These are phyloP conservation scores for Luperina testacea DNA, from an alignment of 2,888 invertebrate genomes.

Conservation along the genomic window DNA sequence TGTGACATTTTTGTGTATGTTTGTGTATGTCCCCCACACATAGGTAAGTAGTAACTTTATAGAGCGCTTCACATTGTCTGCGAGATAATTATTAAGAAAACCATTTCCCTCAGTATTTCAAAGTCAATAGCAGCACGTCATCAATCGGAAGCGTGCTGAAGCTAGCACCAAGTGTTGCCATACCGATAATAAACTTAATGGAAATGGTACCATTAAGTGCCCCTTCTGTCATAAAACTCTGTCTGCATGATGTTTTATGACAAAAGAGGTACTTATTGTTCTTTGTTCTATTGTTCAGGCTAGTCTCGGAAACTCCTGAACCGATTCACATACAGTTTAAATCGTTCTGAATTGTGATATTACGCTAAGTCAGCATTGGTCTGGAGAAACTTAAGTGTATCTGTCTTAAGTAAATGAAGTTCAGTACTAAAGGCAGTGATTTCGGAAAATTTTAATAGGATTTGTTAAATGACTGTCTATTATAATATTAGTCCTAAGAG, in stretches of 20 bases:
- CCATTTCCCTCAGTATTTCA: conserved; percentile 47
- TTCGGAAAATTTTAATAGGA: neutral
- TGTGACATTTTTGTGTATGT: neutral
- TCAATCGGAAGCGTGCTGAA: conserved; percentile 34
- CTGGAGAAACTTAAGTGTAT: conserved; percentile 11
- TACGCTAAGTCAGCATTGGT: conserved; percentile 24
- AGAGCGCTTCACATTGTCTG: conserved; percentile 20
- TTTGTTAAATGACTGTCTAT: neutral
- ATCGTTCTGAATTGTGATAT: conserved; percentile 40
- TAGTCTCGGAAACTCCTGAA: conserved; percentile 60
- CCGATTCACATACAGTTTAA: conserved; percentile 55
- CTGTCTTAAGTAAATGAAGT: neutral
- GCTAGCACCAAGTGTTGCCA: conserved; percentile 53
- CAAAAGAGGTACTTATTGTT: conserved; percentile 65
- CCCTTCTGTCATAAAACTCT: conserved; percentile 56
- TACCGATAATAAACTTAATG: conserved; percentile 53
- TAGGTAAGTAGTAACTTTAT: neutral
- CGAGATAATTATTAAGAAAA: conserved; percentile 21
- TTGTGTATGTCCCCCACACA: conserved; percentile 7
- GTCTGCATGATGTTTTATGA: conserved; percentile 60
- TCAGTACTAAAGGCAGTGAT: neutral
- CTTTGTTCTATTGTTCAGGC: conserved; percentile 66
- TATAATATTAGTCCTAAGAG: neutral
- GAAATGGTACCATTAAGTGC: conserved; percentile 56
- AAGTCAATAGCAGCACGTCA: conserved; percentile 52